These are phyloP conservation scores for Pterocles gutturalis DNA, from an alignment of 2,113 vertebrate genomes.

Conservation along the genomic window DNA sequence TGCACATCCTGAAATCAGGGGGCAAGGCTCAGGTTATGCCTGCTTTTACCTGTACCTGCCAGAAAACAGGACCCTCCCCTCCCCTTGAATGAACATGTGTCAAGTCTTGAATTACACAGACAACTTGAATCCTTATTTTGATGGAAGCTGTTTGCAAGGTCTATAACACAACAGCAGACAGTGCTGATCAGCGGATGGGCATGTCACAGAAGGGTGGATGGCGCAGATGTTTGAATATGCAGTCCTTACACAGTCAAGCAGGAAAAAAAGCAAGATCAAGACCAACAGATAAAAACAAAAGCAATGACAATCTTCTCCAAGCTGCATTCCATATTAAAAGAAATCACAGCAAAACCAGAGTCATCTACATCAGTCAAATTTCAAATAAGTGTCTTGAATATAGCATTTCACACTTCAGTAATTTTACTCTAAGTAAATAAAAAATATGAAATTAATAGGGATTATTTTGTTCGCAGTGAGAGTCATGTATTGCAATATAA, in stretches of 20 bases:
- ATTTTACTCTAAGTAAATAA: background rate
- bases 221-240: background rate
- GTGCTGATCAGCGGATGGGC: background rate
- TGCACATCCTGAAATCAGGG: background rate
- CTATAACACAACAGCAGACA: background rate
- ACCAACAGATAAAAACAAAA: background rate
- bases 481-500: background rate
- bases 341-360: background rate
- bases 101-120: background rate
- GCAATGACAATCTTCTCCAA: background rate
- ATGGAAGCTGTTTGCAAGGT: background rate
- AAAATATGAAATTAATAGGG: background rate
- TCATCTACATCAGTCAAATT: background rate
- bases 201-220: background rate
- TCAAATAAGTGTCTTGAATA: background rate
- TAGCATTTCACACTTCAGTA: background rate
- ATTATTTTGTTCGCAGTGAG: background rate
- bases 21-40: background rate
- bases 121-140: background rate
- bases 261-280: background rate
- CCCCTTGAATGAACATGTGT: background rate
- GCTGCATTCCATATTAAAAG: background rate
- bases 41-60: background rate
- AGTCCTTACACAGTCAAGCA: background rate
- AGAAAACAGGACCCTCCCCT: background rate